Base-by-base conservation (phyloP, 2,888 invertebrate species). In the Xylocampa areola region DNA sequence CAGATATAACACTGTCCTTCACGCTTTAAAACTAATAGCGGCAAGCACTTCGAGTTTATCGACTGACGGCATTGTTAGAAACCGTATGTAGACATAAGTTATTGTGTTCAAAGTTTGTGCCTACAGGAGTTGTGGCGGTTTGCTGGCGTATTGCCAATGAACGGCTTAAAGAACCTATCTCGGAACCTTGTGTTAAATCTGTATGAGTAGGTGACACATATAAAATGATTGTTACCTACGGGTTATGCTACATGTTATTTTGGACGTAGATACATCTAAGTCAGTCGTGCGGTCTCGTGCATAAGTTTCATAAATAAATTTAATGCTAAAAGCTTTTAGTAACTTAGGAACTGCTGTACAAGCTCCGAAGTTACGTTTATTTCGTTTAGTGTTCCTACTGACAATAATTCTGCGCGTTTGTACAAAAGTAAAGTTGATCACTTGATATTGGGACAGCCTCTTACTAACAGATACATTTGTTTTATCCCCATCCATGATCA, bases 111-210 rank as follows among this genome's bases (percentile, higher is more conserved):
- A 58, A 66, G 49, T 47, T 45, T 25, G 33, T 41, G 44, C 59
- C 41, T 37, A 33, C 52, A 19, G 3, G n/a, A 41, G 48, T 32
- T 35, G 13, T 25, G 47, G 29, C 25, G 17, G 29, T 17, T 11
- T 27, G 27, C 43, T 76, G 71, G 71, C 62, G 16, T 33, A 21
- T 14, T 33, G 71, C 71, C 71, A 71, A 52, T 14, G 27, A 11
- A 35, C 43, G 41, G 41, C 29, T 25, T 65, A 55, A n/a, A 49
- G 36, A 29, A 44, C 47, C 21, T 45, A 39, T 32, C 37, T 35
- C 48, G 47, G 29, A 40, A 27, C 27, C 25, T 10, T 29, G 14
- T 44, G 39, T 40, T 54, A 33, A 25, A 33, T 39, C 68, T 23
- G 61, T 66, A 27, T 17, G 13, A 13, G 8, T 25, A 6, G 37